These are phyloP conservation scores for Eurosta solidaginis DNA, from an alignment of 1,140 invertebrate species.

Conservation along the genomic window DNA sequence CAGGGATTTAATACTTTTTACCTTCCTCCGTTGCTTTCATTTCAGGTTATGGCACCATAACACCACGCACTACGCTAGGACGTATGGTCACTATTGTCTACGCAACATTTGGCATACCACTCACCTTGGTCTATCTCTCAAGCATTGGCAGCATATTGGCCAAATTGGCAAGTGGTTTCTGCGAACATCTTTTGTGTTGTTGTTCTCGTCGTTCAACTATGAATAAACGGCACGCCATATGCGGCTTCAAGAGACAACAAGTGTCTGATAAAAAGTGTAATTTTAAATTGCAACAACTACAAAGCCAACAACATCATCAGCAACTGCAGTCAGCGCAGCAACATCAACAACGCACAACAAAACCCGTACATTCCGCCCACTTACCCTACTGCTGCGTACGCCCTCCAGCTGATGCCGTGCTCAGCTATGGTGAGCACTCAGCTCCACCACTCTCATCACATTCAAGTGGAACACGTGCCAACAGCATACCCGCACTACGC, in stretches of 20 bases:
- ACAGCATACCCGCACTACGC: constrained; percentile 42
- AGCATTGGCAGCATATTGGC: constrained; percentile 82
- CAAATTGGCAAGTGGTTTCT: constrained; percentile 83
- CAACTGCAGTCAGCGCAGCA: constrained; percentile 66
- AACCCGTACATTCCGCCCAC: neutral
- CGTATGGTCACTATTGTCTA: constrained; percentile 87
- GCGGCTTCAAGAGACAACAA: constrained; percentile 78
- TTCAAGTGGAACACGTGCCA: neutral
- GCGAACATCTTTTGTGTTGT: constrained; percentile 78
- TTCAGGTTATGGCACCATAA: constrained; percentile 86
- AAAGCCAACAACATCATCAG: constrained; percentile 76
- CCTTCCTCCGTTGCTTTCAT: too few species aligned
- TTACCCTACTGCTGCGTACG: constrained; percentile 28
- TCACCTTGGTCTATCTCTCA: constrained; percentile 86
- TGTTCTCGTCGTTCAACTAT: constrained; percentile 66
- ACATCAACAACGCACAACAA: neutral
- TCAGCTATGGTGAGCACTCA: constrained; percentile 5
- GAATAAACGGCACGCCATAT: constrained; percentile 65
- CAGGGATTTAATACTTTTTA: too few species aligned
- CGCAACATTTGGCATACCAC: constrained; percentile 86
- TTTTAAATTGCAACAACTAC: constrained; percentile 76
- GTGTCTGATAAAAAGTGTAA: constrained; percentile 72
- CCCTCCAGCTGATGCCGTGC: neutral
- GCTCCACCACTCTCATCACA: constrained; percentile 1
- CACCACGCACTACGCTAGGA: constrained; percentile 77